Evolutionary conservation across 2,797 vertebrate species (phyloP).

Genomic region (Danio aesculapii): DNA sequence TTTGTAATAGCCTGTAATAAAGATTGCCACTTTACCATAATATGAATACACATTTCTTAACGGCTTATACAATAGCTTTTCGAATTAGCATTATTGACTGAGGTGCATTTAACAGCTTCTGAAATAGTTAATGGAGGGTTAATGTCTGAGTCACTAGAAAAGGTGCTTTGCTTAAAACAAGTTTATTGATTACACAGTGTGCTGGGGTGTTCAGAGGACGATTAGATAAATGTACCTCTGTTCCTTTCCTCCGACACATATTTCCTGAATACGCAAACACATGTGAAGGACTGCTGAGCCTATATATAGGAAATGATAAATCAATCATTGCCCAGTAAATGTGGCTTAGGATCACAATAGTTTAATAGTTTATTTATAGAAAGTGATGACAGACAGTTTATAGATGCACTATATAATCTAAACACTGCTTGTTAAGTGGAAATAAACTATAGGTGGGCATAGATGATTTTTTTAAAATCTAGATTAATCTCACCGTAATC

Average conservation of each 20-base stretch:
- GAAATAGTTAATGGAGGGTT: conserved; percentile 99
- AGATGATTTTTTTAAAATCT: too few relatives aligned
- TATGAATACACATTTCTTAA: conserved; percentile 91
- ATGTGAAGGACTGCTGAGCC: conserved; percentile 71
- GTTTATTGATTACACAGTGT: conserved; percentile 93
- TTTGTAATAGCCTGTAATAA: conserved; percentile 85
- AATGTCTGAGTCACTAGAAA: conserved; percentile 94
- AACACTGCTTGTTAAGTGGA: background rate
- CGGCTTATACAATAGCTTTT: conserved; percentile 84
- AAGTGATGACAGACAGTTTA: background rate
- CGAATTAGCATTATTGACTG: conserved; percentile 99
- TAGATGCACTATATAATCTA: background rate
- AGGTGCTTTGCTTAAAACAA: conserved; percentile 95
- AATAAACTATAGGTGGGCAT: too few relatives aligned
- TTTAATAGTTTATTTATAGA: background rate
- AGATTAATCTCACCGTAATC: too few relatives aligned
- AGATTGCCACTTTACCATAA: conserved; percentile 90
- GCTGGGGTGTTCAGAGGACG: conserved; percentile 83
- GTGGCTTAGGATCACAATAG: background rate
- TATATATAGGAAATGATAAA: conserved; percentile 50
- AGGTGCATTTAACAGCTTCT: conserved; percentile 90
- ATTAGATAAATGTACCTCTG: conserved; percentile 86
- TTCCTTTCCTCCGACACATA: conserved; percentile 75
- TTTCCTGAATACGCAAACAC: conserved; percentile 68
- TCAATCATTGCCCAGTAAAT: conserved; percentile 39